Base-by-base conservation (phyloP, 2,113 vertebrate species). In the Dicrurus megarhynchus region DNA sequence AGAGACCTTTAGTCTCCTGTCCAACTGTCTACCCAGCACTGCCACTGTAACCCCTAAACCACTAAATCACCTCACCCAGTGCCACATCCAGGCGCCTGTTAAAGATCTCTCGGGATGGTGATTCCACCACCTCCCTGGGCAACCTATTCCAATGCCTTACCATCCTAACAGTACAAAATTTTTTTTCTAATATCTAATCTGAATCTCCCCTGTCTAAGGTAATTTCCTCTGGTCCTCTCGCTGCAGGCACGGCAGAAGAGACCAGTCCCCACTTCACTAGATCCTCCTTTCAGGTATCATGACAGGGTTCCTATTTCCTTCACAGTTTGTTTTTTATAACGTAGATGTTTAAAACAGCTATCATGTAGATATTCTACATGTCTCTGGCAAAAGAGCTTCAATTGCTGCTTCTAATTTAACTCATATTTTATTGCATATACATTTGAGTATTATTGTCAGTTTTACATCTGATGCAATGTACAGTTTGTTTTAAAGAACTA, bases 291-390 rank as follows among this genome's bases (percentile, higher is more conserved):
- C 55, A 47, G 10, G 10, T 69, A 30, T 60, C 33, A 27, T 74
- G 37, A 26, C 4, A 46, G 18, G 3, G 5, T 69, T 88, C 7
- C 33, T 86, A 8, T 15, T 86, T 86, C 47, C 18, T 76, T 14
- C 9, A 14, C 3, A 15, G 30, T 21, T 32, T 26, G 4, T 47
- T 76, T 22, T 84, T 22, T 76, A 6, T 33, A 1, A 35, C 19
- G n/a, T 61, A 41, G 26, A 33, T 56, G 2, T 52, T 50, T 65
- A 49, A 56, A 49, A 49, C 56, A 70, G 14, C 16, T 56, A 6
- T 12, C 14, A 5, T 69, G 13, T 52, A 18, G 35, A 4, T 18
- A 6, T 41, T 86, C 6, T n/a, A 2, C 1, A 1, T 33, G 15
- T 70, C 13, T 90, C 20, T 81, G 57, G 24, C 14, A 21, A 33